Conservation (phyloP, 2,113 vertebrate genomes). For the Terrapene triunguis region DNA sequence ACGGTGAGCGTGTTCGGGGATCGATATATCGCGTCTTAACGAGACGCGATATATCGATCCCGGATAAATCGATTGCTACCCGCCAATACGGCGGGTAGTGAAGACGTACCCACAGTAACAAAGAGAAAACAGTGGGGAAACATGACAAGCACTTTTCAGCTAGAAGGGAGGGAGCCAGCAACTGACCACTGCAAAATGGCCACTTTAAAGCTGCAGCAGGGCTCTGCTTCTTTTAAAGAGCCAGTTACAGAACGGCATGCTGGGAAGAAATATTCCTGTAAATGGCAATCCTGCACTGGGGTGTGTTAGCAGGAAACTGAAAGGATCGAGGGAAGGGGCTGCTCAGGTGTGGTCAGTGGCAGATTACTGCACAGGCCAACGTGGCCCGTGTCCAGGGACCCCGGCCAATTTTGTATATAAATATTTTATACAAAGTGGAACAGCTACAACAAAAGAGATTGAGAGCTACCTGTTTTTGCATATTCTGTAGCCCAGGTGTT, state of each 20-base stretch:
- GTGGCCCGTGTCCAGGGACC: no score
- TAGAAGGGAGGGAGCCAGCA: neutral
- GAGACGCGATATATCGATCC: no score
- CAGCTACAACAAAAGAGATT: neutral
- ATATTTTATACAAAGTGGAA: neutral
- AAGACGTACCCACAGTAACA: neutral
- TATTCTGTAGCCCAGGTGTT: neutral
- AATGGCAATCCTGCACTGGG: accelerated
- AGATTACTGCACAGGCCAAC: no score
- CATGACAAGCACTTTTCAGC: neutral
- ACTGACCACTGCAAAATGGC: neutral
- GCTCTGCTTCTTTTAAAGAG: neutral
- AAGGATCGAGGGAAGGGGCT: neutral
- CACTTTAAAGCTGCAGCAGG: neutral
- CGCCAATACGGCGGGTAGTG: no score
- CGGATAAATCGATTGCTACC: no score
- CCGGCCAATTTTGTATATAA: no score
- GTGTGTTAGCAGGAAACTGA: accelerated
- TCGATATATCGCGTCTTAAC: no score
- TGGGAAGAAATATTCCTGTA: neutral
- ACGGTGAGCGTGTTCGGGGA: no score
- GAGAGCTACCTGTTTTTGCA: neutral
- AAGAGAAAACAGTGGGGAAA: neutral
- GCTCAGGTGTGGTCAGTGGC: accelerated
- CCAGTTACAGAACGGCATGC: accelerated